Evolutionary conservation across 1,140 invertebrate genomes (phyloP).

Genomic region (Musca domestica): DNA sequence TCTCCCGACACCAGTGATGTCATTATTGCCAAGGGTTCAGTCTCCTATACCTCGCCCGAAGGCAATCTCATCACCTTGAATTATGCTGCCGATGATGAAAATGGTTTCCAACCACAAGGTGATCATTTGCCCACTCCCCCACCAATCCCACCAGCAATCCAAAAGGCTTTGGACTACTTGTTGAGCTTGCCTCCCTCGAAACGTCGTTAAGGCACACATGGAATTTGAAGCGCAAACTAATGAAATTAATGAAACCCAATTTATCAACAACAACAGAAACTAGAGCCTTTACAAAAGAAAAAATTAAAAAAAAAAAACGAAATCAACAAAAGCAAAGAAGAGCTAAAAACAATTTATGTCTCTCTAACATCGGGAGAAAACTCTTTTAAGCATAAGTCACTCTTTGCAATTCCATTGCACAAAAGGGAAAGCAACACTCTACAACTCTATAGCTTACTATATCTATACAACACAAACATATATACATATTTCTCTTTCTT

Average conservation of each 20-base stretch:
- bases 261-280: background rate
- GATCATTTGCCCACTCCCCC: conserved; percentile 72
- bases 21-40: conserved; percentile 69
- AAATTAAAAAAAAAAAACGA: too few species aligned
- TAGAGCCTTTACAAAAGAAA: background rate
- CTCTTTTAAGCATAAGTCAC: too few species aligned
- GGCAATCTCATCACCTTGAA: conserved; percentile 72
- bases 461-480: background rate
- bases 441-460: background rate
- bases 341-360: too few species aligned
- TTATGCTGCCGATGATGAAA: conserved; percentile 77
- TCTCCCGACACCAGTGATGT: conserved; percentile 62
- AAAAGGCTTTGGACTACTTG: conserved; percentile 68
- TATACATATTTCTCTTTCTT: background rate
- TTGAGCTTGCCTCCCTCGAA: conserved; percentile 55
- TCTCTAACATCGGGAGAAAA: too few species aligned
- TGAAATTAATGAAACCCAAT: conserved; percentile 1
- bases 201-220: conserved; percentile 33
- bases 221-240: background rate
- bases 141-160: conserved; percentile 74
- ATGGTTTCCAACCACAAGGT: conserved; percentile 69
- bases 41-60: conserved; percentile 78
- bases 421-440: background rate
- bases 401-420: too few species aligned
- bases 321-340: too few species aligned